Conservation (phyloP, 2,888 invertebrate genomes). For the Lymantria dispar region DNA sequence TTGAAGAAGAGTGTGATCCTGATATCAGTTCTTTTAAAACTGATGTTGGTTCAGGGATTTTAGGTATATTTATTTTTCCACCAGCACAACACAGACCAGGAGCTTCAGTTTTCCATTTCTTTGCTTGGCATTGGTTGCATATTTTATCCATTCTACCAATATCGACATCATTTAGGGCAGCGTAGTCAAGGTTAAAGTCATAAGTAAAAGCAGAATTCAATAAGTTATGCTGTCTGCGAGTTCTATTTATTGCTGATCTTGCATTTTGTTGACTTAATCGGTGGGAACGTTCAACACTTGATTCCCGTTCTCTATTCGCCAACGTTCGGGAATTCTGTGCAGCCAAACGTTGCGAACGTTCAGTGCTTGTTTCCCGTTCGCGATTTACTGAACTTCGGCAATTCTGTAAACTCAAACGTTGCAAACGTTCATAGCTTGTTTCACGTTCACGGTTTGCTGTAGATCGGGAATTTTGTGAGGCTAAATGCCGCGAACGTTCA, state of each 20-base stretch:
- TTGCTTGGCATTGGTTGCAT: conserved; percentile 13
- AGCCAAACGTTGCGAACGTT: conserved; percentile 1
- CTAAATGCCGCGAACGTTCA: too few species aligned
- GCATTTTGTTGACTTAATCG: conserved; percentile 1
- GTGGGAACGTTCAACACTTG: not conserved
- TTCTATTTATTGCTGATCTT: conserved; percentile 10
- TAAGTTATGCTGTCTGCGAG: conserved; percentile 8
- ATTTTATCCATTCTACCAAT: conserved; percentile 12
- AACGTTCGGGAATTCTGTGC: conserved; percentile 1
- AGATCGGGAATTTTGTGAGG: too few species aligned
- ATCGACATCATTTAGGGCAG: too few species aligned
- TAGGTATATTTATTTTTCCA: conserved; percentile 11
- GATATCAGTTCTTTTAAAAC: conserved; percentile 2
- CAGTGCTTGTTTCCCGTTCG: not conserved
- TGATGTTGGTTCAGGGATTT: conserved; percentile 16
- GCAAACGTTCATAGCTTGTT: not conserved
- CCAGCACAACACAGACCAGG: too few species aligned
- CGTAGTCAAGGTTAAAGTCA: not conserved
- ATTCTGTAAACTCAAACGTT: not conserved
- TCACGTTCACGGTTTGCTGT: not conserved
- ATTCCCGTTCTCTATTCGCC: not conserved
- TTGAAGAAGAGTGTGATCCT: too few species aligned
- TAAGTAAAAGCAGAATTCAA: conserved; percentile 5
- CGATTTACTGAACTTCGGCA: not conserved
- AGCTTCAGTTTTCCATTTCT: conserved; percentile 23